phyloP scores from a whole-genome alignment of 2,888 invertebrate species.

The Pilophorus perplexus region DNA sequence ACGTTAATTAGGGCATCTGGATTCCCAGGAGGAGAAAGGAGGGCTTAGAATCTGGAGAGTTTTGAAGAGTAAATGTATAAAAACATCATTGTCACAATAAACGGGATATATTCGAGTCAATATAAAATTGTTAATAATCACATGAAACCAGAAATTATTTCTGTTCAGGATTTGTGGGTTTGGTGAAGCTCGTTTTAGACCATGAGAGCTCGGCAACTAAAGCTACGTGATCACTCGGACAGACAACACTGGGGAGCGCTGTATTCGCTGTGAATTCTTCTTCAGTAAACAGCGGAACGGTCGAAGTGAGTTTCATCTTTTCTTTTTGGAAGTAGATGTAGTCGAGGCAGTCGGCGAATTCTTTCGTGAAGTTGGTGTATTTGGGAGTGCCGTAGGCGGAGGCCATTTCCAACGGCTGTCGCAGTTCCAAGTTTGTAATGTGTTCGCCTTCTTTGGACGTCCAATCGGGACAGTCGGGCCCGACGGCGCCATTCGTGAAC shows the following conservation, averaged over 20 bases:
- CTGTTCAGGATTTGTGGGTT: no score
- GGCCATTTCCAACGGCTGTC: constrained; percentile 62
- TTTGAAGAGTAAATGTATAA: no score
- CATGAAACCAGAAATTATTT: no score
- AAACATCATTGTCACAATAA: no score
- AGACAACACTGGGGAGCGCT: constrained; percentile 83
- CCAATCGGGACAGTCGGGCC: constrained; percentile 70
- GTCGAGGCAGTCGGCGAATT: constrained; percentile 83
- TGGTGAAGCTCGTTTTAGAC: no score
- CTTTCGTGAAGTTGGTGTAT: constrained; percentile 80
- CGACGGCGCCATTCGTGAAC: constrained; percentile 67
- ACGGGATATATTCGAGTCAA: no score
- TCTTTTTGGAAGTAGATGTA: constrained; percentile 81
- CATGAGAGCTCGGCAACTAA: constrained; percentile 76
- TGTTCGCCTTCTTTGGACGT: constrained; percentile 70
- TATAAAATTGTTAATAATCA: no score
- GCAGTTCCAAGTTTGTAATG: constrained; percentile 61
- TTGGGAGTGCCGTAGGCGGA: constrained; percentile 82
- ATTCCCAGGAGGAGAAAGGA: no score
- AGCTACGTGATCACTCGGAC: constrained; percentile 93
- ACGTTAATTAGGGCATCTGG: no score
- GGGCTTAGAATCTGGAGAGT: no score
- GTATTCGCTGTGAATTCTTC: constrained; percentile 70
- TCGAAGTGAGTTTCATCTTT: constrained; percentile 60
- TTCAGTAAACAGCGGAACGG: constrained; percentile 75